phyloP scores from a whole-genome alignment of 2,888 invertebrate species.

The Rhodophaea formosa region DNA sequence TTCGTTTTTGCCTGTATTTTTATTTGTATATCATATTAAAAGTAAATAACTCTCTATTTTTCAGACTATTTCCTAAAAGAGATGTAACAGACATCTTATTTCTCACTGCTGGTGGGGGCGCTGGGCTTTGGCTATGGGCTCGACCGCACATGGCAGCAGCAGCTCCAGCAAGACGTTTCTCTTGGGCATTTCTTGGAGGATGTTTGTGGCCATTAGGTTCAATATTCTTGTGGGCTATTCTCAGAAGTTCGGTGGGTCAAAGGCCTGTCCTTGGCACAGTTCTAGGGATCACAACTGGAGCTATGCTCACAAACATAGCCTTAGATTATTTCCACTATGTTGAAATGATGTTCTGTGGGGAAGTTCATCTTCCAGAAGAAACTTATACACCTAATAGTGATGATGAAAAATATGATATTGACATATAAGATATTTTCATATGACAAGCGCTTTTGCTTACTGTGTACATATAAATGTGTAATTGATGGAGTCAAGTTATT shows the following conservation, averaged over 20 bases:
- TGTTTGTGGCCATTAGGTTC: conserved; percentile 94
- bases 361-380: conserved; percentile 72
- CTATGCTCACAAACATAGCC: conserved; percentile 83
- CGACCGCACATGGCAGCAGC: conserved; percentile 88
- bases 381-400: conserved; percentile 74
- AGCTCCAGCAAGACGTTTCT: conserved; percentile 80
- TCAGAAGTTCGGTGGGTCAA: conserved; percentile 88
- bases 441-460: conserved; percentile 12
- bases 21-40: conserved; percentile 30
- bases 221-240: conserved; percentile 92
- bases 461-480: conserved; percentile 27
- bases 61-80: conserved; percentile 85
- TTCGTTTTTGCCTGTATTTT: background rate
- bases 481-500: conserved; percentile 27
- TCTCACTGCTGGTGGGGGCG: conserved; percentile 89
- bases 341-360: conserved; percentile 80
- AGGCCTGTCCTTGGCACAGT: conserved; percentile 84
- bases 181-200: conserved; percentile 89
- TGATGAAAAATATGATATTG: conserved; percentile 79
- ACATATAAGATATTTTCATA: conserved; percentile 46
- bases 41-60: conserved; percentile 29
- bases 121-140: conserved; percentile 91
- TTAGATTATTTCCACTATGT: conserved; percentile 84
- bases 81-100: conserved; percentile 92
- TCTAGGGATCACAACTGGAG: conserved; percentile 86